A percentile compares a stretch with the other conserved stretches of the same genome.
phyloP scores from a whole-genome alignment of 1,140 invertebrate species.

The Polyergus mexicanus region DNA sequence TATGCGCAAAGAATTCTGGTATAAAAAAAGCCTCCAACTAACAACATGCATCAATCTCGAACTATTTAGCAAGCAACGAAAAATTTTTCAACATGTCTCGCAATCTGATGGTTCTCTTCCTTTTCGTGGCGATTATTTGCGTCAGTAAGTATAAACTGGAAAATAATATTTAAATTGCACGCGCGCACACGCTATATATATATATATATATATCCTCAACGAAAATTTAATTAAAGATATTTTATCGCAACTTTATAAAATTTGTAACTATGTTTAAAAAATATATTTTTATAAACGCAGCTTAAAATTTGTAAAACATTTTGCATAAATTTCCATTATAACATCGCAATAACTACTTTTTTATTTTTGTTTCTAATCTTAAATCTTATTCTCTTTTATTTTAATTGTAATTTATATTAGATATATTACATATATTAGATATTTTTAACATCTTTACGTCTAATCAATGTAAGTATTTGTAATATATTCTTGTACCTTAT shows the following conservation, averaged over 20 bases:
- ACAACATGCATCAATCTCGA: background rate
- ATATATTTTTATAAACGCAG: too few relatives aligned
- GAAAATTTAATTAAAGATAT: background rate
- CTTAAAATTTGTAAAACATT: too few relatives aligned
- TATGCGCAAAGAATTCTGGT: background rate
- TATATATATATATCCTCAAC: background rate
- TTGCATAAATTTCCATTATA: too few relatives aligned
- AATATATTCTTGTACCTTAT: background rate
- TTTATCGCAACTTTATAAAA: background rate
- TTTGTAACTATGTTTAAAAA: background rate
- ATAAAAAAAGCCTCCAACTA: background rate
- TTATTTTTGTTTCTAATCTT: too few relatives aligned
- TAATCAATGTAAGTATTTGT: background rate
- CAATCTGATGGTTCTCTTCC: background rate
- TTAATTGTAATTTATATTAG: background rate
- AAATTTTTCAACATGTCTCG: conserved; percentile 19
- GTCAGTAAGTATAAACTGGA: background rate
- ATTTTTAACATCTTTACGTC: background rate
- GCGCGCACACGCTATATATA: background rate
- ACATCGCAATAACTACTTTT: too few relatives aligned
- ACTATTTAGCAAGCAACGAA: background rate
- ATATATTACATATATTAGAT: background rate
- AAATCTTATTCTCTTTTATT: background rate
- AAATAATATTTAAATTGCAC: background rate
- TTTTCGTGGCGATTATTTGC: background rate